Evolutionary conservation across 2,888 invertebrate genomes (phyloP).

Genomic region (Pemphredon lugubris): DNA sequence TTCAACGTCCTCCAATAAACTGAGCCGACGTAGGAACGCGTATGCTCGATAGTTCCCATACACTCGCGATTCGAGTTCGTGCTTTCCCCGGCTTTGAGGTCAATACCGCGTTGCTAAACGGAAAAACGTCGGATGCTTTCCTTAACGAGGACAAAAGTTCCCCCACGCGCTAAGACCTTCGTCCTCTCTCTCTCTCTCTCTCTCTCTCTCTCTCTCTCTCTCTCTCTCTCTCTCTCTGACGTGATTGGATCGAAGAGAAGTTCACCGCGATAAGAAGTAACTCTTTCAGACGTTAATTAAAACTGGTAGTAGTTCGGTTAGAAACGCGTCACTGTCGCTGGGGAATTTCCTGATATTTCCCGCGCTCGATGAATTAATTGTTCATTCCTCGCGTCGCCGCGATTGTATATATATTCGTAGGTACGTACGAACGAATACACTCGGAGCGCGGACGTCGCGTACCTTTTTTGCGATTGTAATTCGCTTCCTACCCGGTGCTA

Average conservation of each 20-base stretch:
- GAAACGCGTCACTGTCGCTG: conserved; percentile 5
- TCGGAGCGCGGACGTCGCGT: conserved; percentile 26
- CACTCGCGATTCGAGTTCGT: conserved; percentile 2
- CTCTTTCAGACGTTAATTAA: conserved; percentile 48
- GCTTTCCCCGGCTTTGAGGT: neutral
- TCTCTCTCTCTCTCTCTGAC: too few species aligned
- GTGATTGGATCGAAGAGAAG: conserved; percentile 38
- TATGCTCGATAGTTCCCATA: conserved; percentile 9
- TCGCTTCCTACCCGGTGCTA: conserved; percentile 65
- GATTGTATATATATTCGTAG: neutral
- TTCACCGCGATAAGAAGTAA: conserved; percentile 34
- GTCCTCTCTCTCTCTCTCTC: too few species aligned
- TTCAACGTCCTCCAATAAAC: conserved; percentile 12
- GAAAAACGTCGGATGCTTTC: conserved; percentile 6
- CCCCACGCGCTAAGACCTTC: conserved; percentile 18
- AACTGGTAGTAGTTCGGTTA: neutral
- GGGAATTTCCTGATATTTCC: conserved; percentile 47
- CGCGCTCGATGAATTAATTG: conserved; percentile 55
- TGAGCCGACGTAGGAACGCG: conserved; percentile 20
- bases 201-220: too few species aligned
- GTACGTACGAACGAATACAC: neutral
- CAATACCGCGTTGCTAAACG: neutral
- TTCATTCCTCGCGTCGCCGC: conserved; percentile 22
- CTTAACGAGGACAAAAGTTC: conserved; percentile 7
- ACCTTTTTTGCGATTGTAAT: conserved; percentile 65